Percentiles rank a stretch among this genome's conserved stretches.
Evolutionary conservation across 2,888 invertebrate genomes (phyloP).

Genomic region (Lepidochrysops patricia): DNA sequence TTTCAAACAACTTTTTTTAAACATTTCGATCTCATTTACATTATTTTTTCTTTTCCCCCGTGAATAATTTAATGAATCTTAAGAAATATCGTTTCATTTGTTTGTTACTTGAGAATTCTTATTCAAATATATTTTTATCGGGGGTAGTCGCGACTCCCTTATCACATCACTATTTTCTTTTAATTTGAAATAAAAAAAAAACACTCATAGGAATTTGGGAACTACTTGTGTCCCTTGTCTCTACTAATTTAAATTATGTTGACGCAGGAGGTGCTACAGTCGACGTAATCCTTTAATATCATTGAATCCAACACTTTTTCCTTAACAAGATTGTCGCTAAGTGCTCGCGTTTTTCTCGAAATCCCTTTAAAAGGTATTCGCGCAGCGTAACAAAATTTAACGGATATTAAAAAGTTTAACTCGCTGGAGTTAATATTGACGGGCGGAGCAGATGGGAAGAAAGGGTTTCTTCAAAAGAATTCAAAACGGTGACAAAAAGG

Average conservation of each 20-base stretch:
- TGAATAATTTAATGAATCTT: slow-evolving; percentile 72
- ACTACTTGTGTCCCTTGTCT: no score
- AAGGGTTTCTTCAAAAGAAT: slow-evolving; percentile 69
- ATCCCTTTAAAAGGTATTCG: slow-evolving; percentile 55
- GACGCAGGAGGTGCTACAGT: not conserved
- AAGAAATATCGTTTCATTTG: slow-evolving; percentile 52
- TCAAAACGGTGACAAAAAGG: slow-evolving; percentile 74
- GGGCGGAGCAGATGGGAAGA: slow-evolving; percentile 71
- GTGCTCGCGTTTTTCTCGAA: slow-evolving; percentile 31
- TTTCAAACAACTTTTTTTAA: slow-evolving; percentile 69
- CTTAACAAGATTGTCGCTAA: slow-evolving; percentile 30
- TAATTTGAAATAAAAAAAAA: not conserved
- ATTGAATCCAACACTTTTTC: slow-evolving; percentile 7
- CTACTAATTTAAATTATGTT: not conserved
- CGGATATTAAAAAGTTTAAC: slow-evolving; percentile 75
- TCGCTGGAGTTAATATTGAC: slow-evolving; percentile 74
- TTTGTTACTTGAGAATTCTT: slow-evolving; percentile 17
- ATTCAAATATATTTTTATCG: slow-evolving; percentile 7
- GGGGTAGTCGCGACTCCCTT: not conserved
- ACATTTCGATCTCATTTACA: slow-evolving; percentile 65
- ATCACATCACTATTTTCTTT: not conserved
- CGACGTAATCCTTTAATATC: slow-evolving; percentile 3
- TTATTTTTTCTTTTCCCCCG: slow-evolving; percentile 62
- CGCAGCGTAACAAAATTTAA: slow-evolving; percentile 68
- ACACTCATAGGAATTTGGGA: not conserved